Conservation (phyloP, 2,113 vertebrate species). For the Hoplias malabaricus region DNA sequence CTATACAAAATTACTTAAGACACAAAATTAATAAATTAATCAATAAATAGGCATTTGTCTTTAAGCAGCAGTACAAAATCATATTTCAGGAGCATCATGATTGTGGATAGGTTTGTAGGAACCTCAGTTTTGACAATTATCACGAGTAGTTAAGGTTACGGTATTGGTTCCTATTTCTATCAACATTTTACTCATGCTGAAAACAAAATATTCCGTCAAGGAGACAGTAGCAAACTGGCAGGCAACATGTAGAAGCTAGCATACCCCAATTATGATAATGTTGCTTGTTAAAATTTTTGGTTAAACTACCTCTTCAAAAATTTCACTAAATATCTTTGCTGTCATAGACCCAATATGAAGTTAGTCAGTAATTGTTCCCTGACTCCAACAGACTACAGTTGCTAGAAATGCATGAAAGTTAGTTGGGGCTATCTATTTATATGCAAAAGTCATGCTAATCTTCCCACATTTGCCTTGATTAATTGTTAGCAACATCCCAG, state of each 20-base stretch:
- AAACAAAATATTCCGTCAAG: neutral
- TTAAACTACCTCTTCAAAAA: too few relatives aligned
- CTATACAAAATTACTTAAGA: constrained; percentile 63
- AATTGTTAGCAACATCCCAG: neutral
- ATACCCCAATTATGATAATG: too few relatives aligned
- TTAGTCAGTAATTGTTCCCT: too few relatives aligned
- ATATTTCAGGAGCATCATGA: constrained; percentile 21
- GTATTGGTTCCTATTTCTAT: neutral
- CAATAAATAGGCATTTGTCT: constrained; percentile 77
- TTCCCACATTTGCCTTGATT: neutral
- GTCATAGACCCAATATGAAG: neutral
- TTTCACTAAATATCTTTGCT: neutral
- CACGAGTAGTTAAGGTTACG: too few relatives aligned
- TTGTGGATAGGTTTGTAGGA: neutral
- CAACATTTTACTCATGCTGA: neutral
- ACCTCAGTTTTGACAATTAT: neutral
- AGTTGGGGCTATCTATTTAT: neutral
- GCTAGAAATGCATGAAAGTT: neutral
- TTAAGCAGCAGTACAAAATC: constrained; percentile 72
- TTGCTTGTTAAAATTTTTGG: too few relatives aligned
- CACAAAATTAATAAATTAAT: constrained; percentile 78
- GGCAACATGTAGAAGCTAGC: too few relatives aligned
- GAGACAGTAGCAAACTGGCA: too few relatives aligned
- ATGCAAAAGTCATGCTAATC: neutral
- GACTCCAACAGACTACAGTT: neutral